Evolutionary conservation across 2,113 vertebrate species (phyloP).

Genomic region (Tragelaphus imberbis): DNA sequence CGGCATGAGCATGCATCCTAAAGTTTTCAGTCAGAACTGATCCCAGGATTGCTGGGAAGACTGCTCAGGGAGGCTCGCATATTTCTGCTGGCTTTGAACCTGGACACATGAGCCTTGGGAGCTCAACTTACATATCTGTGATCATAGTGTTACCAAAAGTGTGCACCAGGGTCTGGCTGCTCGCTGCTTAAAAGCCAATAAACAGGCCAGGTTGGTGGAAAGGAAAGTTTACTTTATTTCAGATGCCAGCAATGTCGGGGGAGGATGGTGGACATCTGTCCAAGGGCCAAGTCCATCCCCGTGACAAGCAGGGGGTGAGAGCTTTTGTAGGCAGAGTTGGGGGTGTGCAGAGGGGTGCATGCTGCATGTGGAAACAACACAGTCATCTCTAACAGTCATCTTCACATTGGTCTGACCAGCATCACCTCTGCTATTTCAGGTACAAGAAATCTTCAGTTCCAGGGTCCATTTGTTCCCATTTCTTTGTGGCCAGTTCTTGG

Average conservation of each 20-base stretch:
- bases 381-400: background rate
- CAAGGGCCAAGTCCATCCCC: background rate
- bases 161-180: background rate
- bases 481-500: background rate
- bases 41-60: background rate
- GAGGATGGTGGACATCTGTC: background rate
- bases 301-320: background rate
- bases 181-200: background rate
- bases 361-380: background rate
- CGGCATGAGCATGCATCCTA: rapidly evolving
- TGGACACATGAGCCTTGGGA: background rate
- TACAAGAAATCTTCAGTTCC: background rate
- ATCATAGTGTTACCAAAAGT: background rate
- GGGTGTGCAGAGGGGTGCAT: background rate
- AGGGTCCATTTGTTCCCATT: background rate
- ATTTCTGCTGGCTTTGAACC: background rate
- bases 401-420: background rate
- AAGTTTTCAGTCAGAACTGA: background rate
- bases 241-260: background rate
- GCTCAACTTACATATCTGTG: background rate
- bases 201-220: background rate
- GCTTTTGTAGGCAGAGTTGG: background rate
- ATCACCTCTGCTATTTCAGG: background rate
- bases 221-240: background rate
- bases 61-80: background rate